phyloP scores from a whole-genome alignment of 2,888 invertebrate genomes.

The Eilema depressum region DNA sequence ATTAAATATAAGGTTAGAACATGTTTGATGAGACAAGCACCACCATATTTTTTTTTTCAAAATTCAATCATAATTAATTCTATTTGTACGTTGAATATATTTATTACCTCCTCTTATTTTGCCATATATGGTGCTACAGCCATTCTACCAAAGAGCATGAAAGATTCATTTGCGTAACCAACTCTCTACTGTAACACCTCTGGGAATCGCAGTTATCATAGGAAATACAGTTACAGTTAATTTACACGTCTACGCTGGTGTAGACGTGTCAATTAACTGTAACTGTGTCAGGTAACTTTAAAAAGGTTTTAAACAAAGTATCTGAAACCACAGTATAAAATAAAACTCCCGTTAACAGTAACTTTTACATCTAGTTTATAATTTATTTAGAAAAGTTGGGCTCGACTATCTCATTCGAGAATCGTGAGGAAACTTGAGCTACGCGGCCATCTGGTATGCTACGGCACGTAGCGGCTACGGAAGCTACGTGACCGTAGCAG shows the following conservation, averaged over 20 bases:
- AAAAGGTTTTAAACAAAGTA: neutral
- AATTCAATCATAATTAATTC: no score
- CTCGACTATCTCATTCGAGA: neutral
- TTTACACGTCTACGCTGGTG: no score
- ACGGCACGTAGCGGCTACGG: constrained; percentile 6
- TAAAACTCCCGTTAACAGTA: neutral
- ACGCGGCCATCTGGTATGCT: neutral
- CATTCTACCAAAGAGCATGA: no score
- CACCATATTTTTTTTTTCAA: no score
- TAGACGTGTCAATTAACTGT: neutral
- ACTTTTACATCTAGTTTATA: neutral
- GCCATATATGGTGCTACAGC: no score
- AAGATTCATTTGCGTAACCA: no score
- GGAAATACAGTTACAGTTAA: neutral
- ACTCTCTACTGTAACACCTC: no score
- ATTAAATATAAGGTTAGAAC: no score
- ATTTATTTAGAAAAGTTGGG: neutral
- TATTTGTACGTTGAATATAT: no score
- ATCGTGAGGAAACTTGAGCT: neutral
- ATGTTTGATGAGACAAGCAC: no score
- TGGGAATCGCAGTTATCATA: no score
- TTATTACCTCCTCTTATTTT: no score
- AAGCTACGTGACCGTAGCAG: constrained; percentile 7
- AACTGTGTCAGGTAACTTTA: neutral
- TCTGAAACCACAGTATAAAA: neutral